Base-by-base conservation (phyloP, 2,797 vertebrate genomes). In the Neomorphus geoffroyi region DNA sequence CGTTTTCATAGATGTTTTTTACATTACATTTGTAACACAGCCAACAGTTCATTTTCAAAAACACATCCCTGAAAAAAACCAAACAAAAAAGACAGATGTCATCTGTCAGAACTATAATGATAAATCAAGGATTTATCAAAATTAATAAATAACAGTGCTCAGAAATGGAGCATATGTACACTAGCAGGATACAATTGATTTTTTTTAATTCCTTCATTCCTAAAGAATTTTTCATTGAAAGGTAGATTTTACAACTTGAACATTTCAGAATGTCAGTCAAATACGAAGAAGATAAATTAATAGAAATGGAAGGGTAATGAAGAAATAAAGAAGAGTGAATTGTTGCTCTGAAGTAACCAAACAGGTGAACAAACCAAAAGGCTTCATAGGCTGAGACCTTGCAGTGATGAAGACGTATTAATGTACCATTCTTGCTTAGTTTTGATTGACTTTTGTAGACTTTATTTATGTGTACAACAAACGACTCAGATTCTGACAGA, bases 261-360 rank as follows among this genome's bases (percentile, higher is more conserved):
- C 5, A 6, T 70, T 66, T 77, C 23, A n/a, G 19, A 81, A 27
- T 2, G 37, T 18, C 26, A 43, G 5, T 61, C 18, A 69, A 54
- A 37, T 69, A 28, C 11, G 39, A 80, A 53, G 53, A 79, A 72
- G 14, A 58, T 3, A 46, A 64, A 64, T 24, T 2, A 67, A 46
- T 7, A 41, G 28, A 60, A 86, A 61, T 53, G 14, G 39, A 86
- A 64, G 9, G 61, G n/a, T 21, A 64, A 39, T 3, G 3, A 53
- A 35, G 24, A 87, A 74, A 74, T 51, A 41, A 69, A 74, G 8
- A 21, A 9, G 4, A 54, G 10, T 2, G 65, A 74, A 43, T 48
- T 3, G 0, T 27, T 2, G 0, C 19, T 54, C 5, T 57, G 13
- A 58, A 72, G 18, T 46, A 32, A 41, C 12, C 13, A 64, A 53